phyloP scores from a whole-genome alignment of 2,113 vertebrate genomes.

The Nymphicus hollandicus region DNA sequence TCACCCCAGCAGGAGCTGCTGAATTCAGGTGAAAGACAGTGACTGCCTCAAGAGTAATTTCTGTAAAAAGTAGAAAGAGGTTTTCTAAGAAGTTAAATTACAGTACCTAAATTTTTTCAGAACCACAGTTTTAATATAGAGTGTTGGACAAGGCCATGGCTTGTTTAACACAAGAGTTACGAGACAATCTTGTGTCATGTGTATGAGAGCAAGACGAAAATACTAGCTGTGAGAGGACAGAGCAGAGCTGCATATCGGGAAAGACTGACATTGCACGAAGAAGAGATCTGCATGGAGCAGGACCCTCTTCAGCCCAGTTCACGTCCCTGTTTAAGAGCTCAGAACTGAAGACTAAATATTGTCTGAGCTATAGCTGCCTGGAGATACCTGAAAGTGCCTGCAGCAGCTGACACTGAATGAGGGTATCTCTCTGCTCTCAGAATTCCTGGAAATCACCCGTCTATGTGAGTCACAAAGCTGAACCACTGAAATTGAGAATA shows the following conservation, averaged over 20 bases:
- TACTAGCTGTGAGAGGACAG: background rate
- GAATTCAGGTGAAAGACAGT: background rate
- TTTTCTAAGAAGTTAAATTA: background rate
- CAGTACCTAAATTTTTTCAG: background rate
- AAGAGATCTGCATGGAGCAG: background rate
- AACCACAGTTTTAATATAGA: background rate
- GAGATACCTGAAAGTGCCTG: background rate
- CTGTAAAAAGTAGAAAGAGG: background rate
- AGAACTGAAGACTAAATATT: background rate
- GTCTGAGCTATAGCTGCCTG: background rate
- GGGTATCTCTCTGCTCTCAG: background rate
- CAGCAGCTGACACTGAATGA: background rate
- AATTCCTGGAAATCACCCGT: background rate
- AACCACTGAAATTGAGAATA: background rate
- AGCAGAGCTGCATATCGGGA: background rate
- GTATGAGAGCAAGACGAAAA: background rate
- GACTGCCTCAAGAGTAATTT: background rate
- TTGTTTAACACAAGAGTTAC: background rate
- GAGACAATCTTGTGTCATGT: background rate
- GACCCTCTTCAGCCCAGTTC: background rate
- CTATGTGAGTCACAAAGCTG: background rate
- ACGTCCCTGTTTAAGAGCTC: background rate
- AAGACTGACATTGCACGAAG: background rate
- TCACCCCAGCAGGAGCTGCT: background rate
- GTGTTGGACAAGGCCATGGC: background rate